These are phyloP conservation scores for Serinus canaria DNA, from an alignment of 2,113 vertebrate genomes.

Conservation along the genomic window DNA sequence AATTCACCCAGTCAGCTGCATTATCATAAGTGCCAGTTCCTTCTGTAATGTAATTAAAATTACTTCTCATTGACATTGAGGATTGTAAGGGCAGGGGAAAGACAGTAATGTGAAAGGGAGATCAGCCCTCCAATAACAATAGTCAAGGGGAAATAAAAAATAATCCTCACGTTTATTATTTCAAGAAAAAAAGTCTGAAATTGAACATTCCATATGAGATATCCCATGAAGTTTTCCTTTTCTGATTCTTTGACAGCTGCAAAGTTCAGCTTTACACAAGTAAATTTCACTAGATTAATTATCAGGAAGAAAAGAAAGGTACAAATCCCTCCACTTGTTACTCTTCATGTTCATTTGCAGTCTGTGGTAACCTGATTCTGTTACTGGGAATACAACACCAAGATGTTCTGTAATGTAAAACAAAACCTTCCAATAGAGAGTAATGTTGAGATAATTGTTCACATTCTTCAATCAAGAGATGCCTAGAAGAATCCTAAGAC, in stretches of 20 bases:
- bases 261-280: not conserved
- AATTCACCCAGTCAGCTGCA: not conserved
- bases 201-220: not conserved
- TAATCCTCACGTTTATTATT: not conserved
- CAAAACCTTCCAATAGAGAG: not conserved
- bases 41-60: not conserved
- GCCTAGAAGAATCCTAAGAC: not conserved
- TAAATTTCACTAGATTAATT: not conserved
- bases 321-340: not conserved
- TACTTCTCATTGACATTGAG: not conserved
- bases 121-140: not conserved
- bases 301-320: not conserved
- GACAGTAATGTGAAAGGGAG: not conserved
- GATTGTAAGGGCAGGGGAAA: not conserved
- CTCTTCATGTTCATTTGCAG: not conserved
- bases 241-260: not conserved
- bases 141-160: not conserved
- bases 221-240: not conserved
- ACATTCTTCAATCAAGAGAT: not conserved
- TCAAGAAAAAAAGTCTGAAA: not conserved
- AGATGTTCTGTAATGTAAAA: not conserved
- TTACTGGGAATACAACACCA: not conserved
- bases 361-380: rapidly evolving
- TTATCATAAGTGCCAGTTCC: not conserved
- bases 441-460: not conserved